Conservation (phyloP, 2,888 invertebrate genomes). For the Theodoxus fluviatilis region DNA sequence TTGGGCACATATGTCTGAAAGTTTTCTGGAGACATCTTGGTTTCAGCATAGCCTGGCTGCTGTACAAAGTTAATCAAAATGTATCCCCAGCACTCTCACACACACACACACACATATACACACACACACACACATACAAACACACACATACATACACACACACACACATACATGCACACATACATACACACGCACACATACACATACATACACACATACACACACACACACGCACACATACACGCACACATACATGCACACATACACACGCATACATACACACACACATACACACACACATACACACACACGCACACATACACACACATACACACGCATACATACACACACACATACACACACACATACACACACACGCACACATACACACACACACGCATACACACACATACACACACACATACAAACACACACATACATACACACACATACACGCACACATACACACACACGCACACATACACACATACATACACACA, state of each 20-base stretch:
- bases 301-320: constrained; percentile 5
- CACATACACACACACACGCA: neutral
- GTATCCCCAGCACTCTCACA: too few relatives aligned
- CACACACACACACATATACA: neutral
- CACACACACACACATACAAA: constrained; percentile 9
- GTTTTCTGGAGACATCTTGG: too few relatives aligned
- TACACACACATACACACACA: neutral
- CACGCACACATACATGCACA: neutral
- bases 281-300: neutral
- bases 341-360: neutral
- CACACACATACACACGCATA: neutral
- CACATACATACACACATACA: neutral
- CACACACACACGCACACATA: neutral
- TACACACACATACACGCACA: neutral
- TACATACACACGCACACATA: neutral
- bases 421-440: constrained; percentile 14
- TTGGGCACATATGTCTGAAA: too few relatives aligned
- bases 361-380: neutral
- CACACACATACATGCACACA: neutral
- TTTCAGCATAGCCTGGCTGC: too few relatives aligned
- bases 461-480: neutral
- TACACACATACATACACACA: neutral
- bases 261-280: neutral
- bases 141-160: neutral
- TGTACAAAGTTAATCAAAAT: too few relatives aligned